phyloP scores from a whole-genome alignment of 1,140 invertebrate genomes.

The Microplitis demolitor region DNA sequence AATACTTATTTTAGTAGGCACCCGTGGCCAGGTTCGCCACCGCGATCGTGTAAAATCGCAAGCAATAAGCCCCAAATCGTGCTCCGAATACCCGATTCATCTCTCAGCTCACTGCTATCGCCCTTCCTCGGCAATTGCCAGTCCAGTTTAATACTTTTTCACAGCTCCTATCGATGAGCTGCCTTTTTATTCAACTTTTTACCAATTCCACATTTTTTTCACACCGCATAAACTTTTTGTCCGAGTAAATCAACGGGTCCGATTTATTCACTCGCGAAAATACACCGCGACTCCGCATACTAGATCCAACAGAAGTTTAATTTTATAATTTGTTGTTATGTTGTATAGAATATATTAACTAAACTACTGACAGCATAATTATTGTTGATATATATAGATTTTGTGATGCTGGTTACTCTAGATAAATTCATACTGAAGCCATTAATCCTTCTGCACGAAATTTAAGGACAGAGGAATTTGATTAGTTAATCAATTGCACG shows the following conservation, averaged over 20 bases:
- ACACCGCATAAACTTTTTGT: neutral
- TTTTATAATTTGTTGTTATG: neutral
- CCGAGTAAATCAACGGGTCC: neutral
- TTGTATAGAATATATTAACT: no score
- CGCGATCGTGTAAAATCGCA: constrained; percentile 29
- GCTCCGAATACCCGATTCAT: constrained; percentile 19
- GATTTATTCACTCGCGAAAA: neutral
- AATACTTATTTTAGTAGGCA: neutral
- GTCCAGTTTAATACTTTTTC: neutral
- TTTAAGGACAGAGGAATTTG: no score
- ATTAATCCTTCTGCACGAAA: no score
- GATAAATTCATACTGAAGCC: no score
- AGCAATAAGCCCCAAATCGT: constrained; percentile 29
- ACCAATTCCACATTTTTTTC: neutral
- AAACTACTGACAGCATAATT: no score
- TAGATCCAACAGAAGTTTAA: neutral
- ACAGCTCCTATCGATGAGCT: constrained; percentile 2
- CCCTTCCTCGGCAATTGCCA: no score
- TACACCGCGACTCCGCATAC: no score
- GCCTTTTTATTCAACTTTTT: neutral
- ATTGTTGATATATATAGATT: no score
- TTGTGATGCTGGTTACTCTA: no score
- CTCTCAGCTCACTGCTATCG: neutral
- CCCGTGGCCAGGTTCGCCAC: neutral
- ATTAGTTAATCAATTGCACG: no score